Percentiles rank a stretch among this genome's conserved stretches.
phyloP scores from a whole-genome alignment of 2,113 vertebrate genomes.

The Tetrax tetrax region DNA sequence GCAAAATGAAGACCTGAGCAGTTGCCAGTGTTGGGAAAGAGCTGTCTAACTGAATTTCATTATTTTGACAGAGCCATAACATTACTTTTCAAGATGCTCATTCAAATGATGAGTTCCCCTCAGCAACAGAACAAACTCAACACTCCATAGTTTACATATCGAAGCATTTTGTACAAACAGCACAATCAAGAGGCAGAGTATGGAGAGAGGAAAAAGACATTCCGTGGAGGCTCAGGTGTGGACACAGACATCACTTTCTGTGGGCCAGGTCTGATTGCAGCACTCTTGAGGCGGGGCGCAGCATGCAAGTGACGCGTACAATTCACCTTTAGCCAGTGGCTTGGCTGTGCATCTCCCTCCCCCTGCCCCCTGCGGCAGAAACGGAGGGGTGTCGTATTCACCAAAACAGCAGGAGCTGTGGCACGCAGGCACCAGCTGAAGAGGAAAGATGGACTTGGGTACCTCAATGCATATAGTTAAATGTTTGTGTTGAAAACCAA shows the following conservation, averaged over 20 bases:
- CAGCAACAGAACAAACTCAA: neutral
- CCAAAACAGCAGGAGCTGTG: neutral
- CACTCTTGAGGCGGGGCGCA: neutral
- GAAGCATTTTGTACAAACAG: neutral
- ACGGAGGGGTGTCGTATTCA: neutral
- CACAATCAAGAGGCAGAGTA: neutral
- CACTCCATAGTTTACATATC: neutral
- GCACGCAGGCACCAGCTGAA: neutral
- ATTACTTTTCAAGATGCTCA: neutral
- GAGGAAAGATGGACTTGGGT: neutral
- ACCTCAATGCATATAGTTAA: neutral
- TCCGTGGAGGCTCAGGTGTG: neutral
- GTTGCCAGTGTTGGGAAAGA: neutral
- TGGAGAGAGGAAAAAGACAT: neutral
- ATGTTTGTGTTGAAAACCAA: neutral
- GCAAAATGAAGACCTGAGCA: neutral
- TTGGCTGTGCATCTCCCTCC: neutral
- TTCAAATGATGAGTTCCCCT: neutral
- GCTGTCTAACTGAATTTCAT: neutral
- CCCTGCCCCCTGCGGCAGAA: neutral
- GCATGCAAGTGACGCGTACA: neutral
- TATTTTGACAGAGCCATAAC: neutral
- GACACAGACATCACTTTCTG: neutral
- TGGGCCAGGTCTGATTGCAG: neutral
- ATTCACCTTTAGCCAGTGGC: neutral